Conservation (phyloP, 2,113 vertebrate genomes). For the Tetrax tetrax region DNA sequence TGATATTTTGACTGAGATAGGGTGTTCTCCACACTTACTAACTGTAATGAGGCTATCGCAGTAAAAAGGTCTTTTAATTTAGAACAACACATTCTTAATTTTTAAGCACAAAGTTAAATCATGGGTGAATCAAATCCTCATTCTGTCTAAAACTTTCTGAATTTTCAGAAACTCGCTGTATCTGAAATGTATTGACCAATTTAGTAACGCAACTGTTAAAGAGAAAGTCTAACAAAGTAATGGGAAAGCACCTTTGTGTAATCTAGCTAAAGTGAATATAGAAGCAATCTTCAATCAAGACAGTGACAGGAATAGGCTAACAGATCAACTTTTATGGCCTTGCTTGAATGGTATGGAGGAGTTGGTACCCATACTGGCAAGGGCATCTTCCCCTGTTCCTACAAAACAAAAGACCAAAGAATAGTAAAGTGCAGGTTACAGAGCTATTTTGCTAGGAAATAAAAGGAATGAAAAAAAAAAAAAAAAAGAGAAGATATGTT, state of each 20-base stretch:
- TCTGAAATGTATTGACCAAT: neutral
- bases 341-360: neutral
- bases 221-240: neutral
- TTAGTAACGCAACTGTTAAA: neutral
- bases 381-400: neutral
- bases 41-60: neutral
- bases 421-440: neutral
- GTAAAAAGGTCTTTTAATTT: neutral
- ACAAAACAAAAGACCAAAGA: neutral
- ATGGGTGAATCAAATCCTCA: neutral
- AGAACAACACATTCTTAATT: neutral
- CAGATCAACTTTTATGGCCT: neutral
- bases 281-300: neutral
- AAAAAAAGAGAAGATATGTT: neutral
- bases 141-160: neutral
- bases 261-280: neutral
- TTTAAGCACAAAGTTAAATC: neutral
- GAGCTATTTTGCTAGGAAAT: neutral
- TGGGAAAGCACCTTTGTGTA: neutral
- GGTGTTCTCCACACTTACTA: neutral
- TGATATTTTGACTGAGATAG: neutral
- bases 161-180: neutral
- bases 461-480: neutral
- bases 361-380: neutral
- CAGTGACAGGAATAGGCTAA: neutral